Conservation (phyloP, 2,113 vertebrate genomes). For the Otolemur garnettii region DNA sequence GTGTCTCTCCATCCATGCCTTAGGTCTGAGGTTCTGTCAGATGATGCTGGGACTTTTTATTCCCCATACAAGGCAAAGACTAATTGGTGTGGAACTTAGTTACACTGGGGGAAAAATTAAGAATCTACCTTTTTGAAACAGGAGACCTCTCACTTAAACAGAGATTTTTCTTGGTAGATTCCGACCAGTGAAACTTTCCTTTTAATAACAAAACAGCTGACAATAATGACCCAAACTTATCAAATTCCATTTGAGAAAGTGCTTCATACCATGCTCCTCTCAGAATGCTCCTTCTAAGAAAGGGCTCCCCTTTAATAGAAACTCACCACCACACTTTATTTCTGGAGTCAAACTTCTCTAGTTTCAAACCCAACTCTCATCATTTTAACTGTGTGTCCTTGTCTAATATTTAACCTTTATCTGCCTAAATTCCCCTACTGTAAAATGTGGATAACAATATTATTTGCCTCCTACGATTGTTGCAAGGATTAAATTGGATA, state of each 20-base stretch:
- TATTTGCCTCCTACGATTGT: background rate
- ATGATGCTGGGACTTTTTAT: background rate
- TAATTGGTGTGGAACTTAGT: background rate
- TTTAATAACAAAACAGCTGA: background rate
- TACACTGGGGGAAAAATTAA: background rate
- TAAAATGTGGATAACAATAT: background rate
- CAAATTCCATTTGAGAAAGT: background rate
- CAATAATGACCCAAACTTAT: background rate
- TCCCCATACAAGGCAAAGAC: background rate
- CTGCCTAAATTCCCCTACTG: background rate
- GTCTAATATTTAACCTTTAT: background rate
- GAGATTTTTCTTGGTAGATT: background rate
- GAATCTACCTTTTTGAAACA: background rate
- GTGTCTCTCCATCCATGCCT: background rate
- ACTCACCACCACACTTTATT: background rate
- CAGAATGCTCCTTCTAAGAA: background rate
- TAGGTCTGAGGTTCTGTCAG: background rate
- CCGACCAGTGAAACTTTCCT: background rate
- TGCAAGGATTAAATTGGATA: background rate
- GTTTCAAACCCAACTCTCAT: background rate
- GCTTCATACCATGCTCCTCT: background rate
- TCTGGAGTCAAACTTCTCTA: background rate
- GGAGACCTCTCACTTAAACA: background rate
- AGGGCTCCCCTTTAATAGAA: background rate
- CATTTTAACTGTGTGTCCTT: background rate